Percentiles rank a stretch among this genome's conserved stretches.
Evolutionary conservation across 2,888 invertebrate genomes (phyloP).

Genomic region (Ormyrus pomaceus): DNA sequence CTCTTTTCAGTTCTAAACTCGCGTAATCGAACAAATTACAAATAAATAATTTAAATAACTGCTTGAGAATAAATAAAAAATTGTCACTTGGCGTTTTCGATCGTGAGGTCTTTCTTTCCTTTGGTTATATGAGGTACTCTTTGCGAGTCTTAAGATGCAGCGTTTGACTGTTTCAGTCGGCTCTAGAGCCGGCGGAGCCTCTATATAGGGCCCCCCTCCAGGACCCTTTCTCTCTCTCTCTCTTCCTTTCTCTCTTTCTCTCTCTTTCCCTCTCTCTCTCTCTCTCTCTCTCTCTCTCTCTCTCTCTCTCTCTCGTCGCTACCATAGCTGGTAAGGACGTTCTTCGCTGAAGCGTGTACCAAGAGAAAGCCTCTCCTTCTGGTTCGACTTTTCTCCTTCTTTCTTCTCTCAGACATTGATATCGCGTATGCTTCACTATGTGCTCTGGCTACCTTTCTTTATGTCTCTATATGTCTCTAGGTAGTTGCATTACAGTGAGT

Average conservation of each 20-base stretch:
- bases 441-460: no score
- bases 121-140: background rate
- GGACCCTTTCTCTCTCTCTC: conserved; percentile 21
- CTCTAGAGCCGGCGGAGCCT: conserved; percentile 41
- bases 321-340: conserved; percentile 6
- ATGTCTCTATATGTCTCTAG: no score
- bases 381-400: conserved; percentile 14
- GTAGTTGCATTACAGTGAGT: no score
- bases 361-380: conserved; percentile 54
- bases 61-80: no score
- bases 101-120: no score
- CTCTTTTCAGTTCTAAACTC: background rate
- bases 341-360: conserved; percentile 24
- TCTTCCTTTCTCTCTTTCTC: conserved; percentile 4
- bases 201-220: conserved; percentile 57
- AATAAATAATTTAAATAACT: no score
- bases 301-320: conserved; percentile 18
- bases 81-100: no score
- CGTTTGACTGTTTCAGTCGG: conserved; percentile 51
- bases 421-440: no score
- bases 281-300: conserved; percentile 5
- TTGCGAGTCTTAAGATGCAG: conserved; percentile 47
- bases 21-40: no score
- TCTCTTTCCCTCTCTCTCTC: conserved; percentile 13
- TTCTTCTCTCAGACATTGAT: background rate